Base-by-base conservation (phyloP, 2,797 vertebrate genomes). In the Lerista edwardsae region DNA sequence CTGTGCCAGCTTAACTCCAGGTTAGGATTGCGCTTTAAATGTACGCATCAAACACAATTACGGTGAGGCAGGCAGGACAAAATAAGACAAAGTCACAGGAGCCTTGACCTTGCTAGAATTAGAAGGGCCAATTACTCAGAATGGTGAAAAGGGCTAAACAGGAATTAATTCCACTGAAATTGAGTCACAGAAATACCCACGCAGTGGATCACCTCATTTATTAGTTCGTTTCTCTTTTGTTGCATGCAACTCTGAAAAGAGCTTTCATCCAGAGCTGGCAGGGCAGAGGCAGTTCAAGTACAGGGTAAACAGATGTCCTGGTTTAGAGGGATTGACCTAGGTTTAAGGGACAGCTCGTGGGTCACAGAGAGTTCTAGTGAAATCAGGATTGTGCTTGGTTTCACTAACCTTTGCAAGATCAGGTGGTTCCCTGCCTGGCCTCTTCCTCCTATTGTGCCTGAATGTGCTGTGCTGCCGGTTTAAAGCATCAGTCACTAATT, bases 171-270 rank as follows among this genome's bases (percentile, higher is more conserved):
- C 76, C 7, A 9, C 1, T 44, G 51, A 14, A 59, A 64, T 1
- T 5, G 84, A 88, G 67, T n/a, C 59, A 27, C 29, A 55, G 31
- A 21, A 69, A 31, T 27, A 61, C 11, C 85, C 67, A 77, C 15
- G 71, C 47, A 1, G 1, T 25, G 67, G 27, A 80, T 72, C 68
- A 29, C 82, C 23, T 59, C 75, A 81, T 71, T 36, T 36, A 77
- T 83, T 12, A 31, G 17, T 89, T 82, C 76, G 55, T 86, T 78
- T 78, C 6, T 31, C 62, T 72, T 67, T 89, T 77, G 72, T 73
- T 80, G 69, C 23, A 55, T 5, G 8, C 11, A 4, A 9, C 86
- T 3, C 39, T 7, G 71, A 39, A 67, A 31, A 61, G 3, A 79
- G 87, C 1, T 91, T 85, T 84, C 87, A 9, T 1, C 0, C 23